Conservation (phyloP, 2,113 vertebrate genomes). For the Nematolebias whitei region DNA sequence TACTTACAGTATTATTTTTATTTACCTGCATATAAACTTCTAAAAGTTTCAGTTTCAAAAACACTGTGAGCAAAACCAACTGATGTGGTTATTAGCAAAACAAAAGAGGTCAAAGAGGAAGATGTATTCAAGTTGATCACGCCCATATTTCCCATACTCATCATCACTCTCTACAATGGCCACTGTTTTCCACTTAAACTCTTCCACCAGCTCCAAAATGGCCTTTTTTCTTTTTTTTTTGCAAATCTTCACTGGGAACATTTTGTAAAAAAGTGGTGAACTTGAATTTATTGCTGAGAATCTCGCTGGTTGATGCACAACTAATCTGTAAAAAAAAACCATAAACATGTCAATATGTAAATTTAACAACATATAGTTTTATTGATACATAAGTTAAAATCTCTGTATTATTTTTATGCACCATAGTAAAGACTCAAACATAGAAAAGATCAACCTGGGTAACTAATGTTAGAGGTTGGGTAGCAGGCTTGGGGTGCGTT, state of each 20-base stretch:
- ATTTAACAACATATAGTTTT: not conserved
- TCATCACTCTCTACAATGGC: conserved; percentile 69
- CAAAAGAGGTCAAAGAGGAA: no score
- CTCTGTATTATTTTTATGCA: no score
- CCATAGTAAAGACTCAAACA: not conserved
- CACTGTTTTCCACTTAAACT: conserved; percentile 58
- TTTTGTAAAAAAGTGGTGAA: conserved; percentile 72
- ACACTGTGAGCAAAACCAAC: conserved; percentile 64
- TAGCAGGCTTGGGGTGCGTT: conserved; percentile 18
- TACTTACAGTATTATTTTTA: no score
- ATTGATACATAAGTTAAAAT: no score
- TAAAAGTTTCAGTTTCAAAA: conserved; percentile 55
- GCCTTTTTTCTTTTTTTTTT: conserved; percentile 58
- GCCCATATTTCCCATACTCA: conserved; percentile 67
- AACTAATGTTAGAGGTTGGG: conserved; percentile 63
- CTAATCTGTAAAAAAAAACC: conserved; percentile 59
- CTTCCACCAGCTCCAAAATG: conserved; percentile 49
- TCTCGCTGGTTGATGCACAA: conserved; percentile 55
- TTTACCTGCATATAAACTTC: no score
- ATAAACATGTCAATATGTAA: conserved; percentile 7
- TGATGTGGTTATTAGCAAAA: conserved; percentile 38
- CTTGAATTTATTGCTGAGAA: conserved; percentile 67
- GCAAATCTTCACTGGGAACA: conserved; percentile 55
- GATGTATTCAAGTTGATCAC: conserved; percentile 3
- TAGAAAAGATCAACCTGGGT: conserved; percentile 61